Conservation (phyloP, 2,888 invertebrate species). For the Polydrusus tereticollis region DNA sequence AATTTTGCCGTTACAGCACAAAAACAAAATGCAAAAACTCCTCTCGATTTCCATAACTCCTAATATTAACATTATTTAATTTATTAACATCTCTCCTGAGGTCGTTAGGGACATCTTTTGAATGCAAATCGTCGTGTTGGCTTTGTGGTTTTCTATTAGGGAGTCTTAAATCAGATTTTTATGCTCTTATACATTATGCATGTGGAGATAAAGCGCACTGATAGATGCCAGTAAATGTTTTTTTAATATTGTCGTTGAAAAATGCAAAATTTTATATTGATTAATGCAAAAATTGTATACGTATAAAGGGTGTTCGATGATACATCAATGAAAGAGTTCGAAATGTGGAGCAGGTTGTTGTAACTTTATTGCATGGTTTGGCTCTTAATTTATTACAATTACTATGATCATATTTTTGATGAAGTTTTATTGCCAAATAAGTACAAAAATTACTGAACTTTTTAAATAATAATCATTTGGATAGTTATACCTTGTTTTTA, state of each 20-base stretch:
- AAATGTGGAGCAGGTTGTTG: neutral
- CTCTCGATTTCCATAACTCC: conserved; percentile 34
- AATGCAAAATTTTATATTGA: too few species aligned
- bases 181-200: conserved; percentile 36
- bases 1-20: too few species aligned
- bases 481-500: too few species aligned
- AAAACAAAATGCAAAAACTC: conserved; percentile 11
- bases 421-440: too few species aligned
- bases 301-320: neutral
- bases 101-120: conserved; percentile 40
- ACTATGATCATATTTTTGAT: too few species aligned
- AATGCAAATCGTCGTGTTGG: conserved; percentile 38
- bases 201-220: conserved; percentile 10
- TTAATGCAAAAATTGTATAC: too few species aligned
- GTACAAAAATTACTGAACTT: too few species aligned
- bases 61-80: conserved; percentile 60
- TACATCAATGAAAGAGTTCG: neutral
- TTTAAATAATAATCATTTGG: too few species aligned
- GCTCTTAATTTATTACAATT: too few species aligned
- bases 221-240: conserved; percentile 19
- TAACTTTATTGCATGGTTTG: too few species aligned
- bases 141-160: conserved; percentile 40
- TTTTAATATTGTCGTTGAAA: neutral
- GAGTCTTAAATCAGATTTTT: conserved; percentile 36
- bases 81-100: conserved; percentile 53